Evolutionary conservation across 1,140 invertebrate genomes (phyloP).

Genomic region (Pararge aegeria): DNA sequence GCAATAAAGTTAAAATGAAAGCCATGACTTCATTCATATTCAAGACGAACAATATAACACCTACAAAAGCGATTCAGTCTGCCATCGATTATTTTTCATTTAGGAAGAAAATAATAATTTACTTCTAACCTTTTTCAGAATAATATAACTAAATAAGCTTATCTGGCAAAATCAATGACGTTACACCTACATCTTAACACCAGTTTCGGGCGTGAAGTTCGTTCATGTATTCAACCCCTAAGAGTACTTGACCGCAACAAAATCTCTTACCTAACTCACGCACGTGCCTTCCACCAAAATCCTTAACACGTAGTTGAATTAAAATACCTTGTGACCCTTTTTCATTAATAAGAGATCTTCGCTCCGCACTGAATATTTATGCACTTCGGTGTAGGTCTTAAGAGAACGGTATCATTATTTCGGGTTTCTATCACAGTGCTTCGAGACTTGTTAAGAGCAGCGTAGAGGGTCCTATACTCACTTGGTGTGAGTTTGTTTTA

Average conservation of each 20-base stretch:
- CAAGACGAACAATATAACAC: no score
- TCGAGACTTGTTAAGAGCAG: no score
- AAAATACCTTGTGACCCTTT: constrained; percentile 78
- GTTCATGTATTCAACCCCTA: constrained; percentile 14
- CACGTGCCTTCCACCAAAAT: constrained; percentile 51
- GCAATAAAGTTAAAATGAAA: no score
- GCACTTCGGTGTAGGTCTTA: constrained; percentile 35
- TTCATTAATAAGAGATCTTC: constrained; percentile 78
- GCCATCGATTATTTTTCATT: no score
- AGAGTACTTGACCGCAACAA: constrained; percentile 27
- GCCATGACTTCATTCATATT: no score
- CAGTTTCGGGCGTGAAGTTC: constrained; percentile 5
- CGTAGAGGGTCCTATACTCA: no score
- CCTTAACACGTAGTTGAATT: constrained; percentile 78
- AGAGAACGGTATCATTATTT: constrained; percentile 3
- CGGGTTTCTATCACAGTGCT: no score
- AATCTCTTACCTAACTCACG: constrained; percentile 33
- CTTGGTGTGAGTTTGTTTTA: no score
- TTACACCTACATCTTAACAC: no score
- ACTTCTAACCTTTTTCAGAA: no score
- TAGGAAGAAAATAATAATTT: no score
- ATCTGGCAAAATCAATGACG: neutral
- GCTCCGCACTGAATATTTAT: constrained; percentile 75
- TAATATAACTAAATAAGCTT: neutral
- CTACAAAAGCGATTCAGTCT: no score